Conservation (phyloP, 2,888 invertebrate genomes). For the Herminia tarsipennalis region DNA sequence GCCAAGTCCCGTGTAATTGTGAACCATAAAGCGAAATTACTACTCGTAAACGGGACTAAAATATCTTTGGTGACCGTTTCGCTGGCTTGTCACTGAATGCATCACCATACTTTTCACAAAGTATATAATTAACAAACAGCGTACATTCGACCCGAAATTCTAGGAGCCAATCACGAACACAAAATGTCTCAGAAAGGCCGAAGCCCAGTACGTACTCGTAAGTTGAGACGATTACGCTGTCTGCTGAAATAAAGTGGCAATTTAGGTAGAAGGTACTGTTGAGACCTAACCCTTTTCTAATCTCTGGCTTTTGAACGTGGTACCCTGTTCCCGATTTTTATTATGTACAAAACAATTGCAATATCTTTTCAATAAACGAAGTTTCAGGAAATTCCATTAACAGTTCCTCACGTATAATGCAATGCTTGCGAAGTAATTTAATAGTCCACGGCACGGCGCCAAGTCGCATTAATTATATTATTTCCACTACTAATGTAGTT, state of each 20-base stretch:
- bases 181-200: slow-evolving; percentile 18
- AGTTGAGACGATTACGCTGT: slow-evolving; percentile 7
- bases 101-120: slow-evolving; percentile 19
- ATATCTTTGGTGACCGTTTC: slow-evolving; percentile 33
- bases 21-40: too few species aligned
- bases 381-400: slow-evolving; percentile 25
- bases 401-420: slow-evolving; percentile 21
- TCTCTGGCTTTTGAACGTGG: too few species aligned
- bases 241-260: slow-evolving; percentile 19
- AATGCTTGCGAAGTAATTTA: slow-evolving; percentile 35
- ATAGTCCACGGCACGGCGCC: slow-evolving; percentile 46
- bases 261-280: slow-evolving; percentile 24
- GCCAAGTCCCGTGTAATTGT: too few species aligned
- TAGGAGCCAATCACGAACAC: slow-evolving; percentile 12
- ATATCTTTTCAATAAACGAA: background rate
- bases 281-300: too few species aligned
- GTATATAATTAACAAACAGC: slow-evolving; percentile 13
- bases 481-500: slow-evolving; percentile 35
- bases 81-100: slow-evolving; percentile 22
- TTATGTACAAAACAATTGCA: too few species aligned
- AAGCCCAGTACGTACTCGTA: slow-evolving; percentile 1
- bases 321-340: too few species aligned
- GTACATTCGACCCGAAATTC: background rate
- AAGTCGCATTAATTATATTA: slow-evolving; percentile 49
- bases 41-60: too few species aligned